These are phyloP conservation scores for Peucedramus taeniatus DNA, from an alignment of 2,113 vertebrate species.

Conservation along the genomic window DNA sequence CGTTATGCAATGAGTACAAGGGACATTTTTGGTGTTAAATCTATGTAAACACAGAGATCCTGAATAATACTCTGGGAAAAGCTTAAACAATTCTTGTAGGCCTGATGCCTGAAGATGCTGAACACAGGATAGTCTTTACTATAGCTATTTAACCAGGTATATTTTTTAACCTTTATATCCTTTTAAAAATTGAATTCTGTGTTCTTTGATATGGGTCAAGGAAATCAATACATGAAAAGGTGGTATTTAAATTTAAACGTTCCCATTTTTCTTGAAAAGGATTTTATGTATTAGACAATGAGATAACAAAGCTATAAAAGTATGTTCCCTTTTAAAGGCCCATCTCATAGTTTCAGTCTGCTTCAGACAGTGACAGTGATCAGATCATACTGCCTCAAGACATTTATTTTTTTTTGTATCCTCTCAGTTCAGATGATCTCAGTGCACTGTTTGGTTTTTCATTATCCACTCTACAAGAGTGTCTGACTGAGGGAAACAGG, in stretches of 20 bases:
- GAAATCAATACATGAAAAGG: neutral
- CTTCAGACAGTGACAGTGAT: neutral
- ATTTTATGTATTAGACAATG: neutral
- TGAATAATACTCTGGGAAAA: neutral
- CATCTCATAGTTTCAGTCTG: neutral
- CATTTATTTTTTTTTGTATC: neutral
- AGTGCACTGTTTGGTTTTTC: neutral
- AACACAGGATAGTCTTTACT: neutral
- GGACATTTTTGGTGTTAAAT: neutral
- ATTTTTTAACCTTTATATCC: neutral
- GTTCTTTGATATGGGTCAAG: neutral
- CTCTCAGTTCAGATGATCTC: neutral
- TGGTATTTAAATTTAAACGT: neutral
- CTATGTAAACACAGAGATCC: neutral
- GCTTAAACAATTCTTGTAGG: neutral
- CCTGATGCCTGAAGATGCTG: neutral
- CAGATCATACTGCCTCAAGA: neutral
- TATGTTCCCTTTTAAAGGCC: neutral
- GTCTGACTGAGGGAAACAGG: neutral
- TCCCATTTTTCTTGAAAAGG: neutral
- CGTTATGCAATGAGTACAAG: neutral
- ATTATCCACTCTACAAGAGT: neutral
- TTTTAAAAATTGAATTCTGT: neutral
- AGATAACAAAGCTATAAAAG: neutral
- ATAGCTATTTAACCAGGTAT: neutral